These are phyloP conservation scores for Nycticebus coucang DNA, from an alignment of 2,113 vertebrate genomes.

Conservation along the genomic window DNA sequence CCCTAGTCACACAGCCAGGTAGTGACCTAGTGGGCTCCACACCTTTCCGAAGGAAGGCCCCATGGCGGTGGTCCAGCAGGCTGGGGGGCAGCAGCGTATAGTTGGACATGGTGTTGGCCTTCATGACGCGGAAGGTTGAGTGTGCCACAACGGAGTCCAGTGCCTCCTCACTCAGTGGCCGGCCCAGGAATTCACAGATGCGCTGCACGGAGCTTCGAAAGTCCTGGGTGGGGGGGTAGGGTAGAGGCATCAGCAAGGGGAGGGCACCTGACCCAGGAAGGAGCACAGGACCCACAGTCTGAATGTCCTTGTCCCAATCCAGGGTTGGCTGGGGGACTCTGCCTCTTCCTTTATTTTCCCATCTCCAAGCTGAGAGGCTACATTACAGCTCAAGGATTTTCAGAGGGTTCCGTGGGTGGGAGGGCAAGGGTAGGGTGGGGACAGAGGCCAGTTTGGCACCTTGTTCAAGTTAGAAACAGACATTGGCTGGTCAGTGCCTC, in stretches of 20 bases:
- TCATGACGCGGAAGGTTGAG: slow-evolving; percentile 61
- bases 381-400: background rate
- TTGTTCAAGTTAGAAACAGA: background rate
- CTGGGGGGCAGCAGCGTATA: slow-evolving; percentile 65
- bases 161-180: slow-evolving; percentile 40
- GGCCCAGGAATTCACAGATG: slow-evolving; percentile 63
- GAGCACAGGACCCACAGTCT: too few relatives aligned
- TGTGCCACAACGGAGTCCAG: slow-evolving; percentile 54
- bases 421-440: background rate
- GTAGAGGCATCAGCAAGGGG: background rate
- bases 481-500: background rate
- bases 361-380: background rate
- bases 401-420: background rate
- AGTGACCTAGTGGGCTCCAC: background rate
- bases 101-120: slow-evolving; percentile 77
- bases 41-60: slow-evolving; percentile 79
- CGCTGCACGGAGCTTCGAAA: background rate
- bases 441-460: background rate
- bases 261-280: too few relatives aligned
- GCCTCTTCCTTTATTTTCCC: slow-evolving; percentile 22
- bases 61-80: slow-evolving; percentile 72
- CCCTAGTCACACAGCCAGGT: background rate
- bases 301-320: background rate
- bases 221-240: slow-evolving; percentile 42
- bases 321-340: background rate